phyloP scores from a whole-genome alignment of 2,888 invertebrate genomes.

The Drosophila greeni region DNA sequence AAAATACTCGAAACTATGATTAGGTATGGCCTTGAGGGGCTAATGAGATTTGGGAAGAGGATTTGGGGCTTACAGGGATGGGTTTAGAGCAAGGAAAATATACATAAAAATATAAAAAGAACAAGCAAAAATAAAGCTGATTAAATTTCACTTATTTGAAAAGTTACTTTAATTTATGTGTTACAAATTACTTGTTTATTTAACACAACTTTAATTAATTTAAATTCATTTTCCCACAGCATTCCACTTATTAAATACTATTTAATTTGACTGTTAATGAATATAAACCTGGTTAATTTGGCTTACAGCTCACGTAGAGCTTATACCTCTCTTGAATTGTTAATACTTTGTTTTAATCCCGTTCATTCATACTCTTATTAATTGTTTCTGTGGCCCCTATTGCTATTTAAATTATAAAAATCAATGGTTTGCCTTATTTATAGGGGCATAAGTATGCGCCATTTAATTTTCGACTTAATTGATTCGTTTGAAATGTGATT shows the following conservation, averaged over 20 bases:
- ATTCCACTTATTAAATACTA: no score
- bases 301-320: slow-evolving; percentile 1
- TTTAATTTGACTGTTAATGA: not conserved
- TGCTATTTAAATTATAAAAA: slow-evolving; percentile 12
- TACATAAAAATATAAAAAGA: no score
- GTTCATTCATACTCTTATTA: not conserved
- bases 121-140: not conserved
- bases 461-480: slow-evolving; percentile 30
- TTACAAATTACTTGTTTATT: not conserved
- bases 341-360: not conserved
- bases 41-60: slow-evolving; percentile 19
- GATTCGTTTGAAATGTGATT: slow-evolving; percentile 33
- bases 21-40: not conserved
- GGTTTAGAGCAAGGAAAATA: not conserved
- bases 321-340: not conserved
- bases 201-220: not conserved
- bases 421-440: not conserved
- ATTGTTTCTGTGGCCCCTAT: slow-evolving; percentile 4
- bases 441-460: not conserved
- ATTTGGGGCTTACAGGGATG: slow-evolving; percentile 5
- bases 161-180: not conserved
- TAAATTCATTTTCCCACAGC: not conserved
- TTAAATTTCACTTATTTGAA: not conserved
- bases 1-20: slow-evolving; percentile 12
- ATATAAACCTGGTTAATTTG: not conserved